These are phyloP conservation scores for Enteromius anoplus DNA, from an alignment of 2,797 vertebrate genomes.

Conservation along the genomic window DNA sequence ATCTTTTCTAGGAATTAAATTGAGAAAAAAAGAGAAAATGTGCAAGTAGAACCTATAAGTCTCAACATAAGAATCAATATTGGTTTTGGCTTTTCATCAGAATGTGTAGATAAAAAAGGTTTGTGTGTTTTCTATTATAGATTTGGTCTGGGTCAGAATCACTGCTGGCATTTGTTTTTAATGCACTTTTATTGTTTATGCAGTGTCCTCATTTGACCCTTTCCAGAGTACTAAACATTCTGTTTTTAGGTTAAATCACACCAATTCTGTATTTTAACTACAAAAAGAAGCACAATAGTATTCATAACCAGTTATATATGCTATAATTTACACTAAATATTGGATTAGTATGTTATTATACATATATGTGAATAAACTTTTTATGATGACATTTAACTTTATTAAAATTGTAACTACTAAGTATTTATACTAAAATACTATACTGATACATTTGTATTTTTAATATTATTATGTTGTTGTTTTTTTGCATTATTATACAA, in stretches of 20 bases:
- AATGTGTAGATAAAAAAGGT: not conserved
- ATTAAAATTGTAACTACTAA: not conserved
- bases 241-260: not conserved
- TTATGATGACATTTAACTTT: not conserved
- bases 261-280: not conserved
- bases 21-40: too few species aligned
- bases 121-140: not conserved
- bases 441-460: not conserved
- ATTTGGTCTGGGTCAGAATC: conserved; percentile 1
- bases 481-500: not conserved
- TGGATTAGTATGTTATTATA: too few species aligned
- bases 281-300: not conserved
- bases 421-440: not conserved
- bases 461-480: not conserved
- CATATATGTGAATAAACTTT: not conserved
- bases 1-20: not conserved
- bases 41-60: not conserved
- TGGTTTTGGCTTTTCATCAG: not conserved
- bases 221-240: not conserved
- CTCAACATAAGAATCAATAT: not conserved
- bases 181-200: conserved; percentile 21
- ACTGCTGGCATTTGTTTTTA: not conserved
- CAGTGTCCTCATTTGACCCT: not conserved
- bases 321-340: too few species aligned
- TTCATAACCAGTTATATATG: not conserved